phyloP scores from a whole-genome alignment of 2,888 invertebrate species.

The Chouioia cunea region DNA sequence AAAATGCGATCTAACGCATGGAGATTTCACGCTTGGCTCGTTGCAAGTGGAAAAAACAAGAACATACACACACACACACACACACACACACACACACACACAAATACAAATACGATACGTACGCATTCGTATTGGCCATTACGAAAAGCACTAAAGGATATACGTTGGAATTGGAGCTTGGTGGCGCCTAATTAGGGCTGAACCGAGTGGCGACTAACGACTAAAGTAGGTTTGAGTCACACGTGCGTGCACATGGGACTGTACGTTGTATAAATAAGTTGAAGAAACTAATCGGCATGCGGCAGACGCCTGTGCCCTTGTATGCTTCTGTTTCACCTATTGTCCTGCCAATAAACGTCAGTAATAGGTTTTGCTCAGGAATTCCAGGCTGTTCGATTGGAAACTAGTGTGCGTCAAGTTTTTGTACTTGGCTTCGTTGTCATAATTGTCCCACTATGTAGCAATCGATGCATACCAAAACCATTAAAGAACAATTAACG shows the following conservation, averaged over 20 bases:
- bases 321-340: no score
- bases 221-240: neutral
- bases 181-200: slow-evolving; percentile 36
- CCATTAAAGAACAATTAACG: no score
- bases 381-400: no score
- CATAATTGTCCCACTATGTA: no score
- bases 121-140: neutral
- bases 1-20: neutral
- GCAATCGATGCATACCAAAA: no score
- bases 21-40: slow-evolving; percentile 23
- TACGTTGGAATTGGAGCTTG: slow-evolving; percentile 17
- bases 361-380: no score
- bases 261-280: neutral
- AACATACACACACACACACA: neutral
- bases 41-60: neutral
- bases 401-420: no score
- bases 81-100: slow-evolving; percentile 2
- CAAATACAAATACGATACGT: slow-evolving; percentile 15
- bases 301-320: slow-evolving; percentile 25
- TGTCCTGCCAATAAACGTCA: no score
- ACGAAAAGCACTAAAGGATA: slow-evolving; percentile 10
- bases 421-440: no score
- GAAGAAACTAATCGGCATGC: slow-evolving; percentile 34
- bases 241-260: neutral
- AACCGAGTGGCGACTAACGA: slow-evolving; percentile 4